These are phyloP conservation scores for Tyrannus savana DNA, from an alignment of 2,113 vertebrate species.

Conservation along the genomic window DNA sequence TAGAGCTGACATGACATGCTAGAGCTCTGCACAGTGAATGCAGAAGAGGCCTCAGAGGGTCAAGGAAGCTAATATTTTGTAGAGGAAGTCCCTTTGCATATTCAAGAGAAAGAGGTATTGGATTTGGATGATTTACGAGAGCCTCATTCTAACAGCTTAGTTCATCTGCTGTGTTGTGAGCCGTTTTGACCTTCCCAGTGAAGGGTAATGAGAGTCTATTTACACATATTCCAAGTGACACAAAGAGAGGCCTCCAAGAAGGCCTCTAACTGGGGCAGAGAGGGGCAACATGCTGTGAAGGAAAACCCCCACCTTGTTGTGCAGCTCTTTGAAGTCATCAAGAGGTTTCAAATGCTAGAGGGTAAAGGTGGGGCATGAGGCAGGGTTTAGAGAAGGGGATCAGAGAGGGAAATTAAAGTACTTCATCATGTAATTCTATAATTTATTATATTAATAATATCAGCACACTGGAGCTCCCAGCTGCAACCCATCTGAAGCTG, in stretches of 20 bases:
- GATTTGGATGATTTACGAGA: background rate
- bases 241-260: background rate
- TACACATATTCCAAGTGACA: background rate
- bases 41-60: background rate
- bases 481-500: background rate
- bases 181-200: background rate
- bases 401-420: background rate
- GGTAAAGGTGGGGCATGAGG: background rate
- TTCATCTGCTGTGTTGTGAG: background rate
- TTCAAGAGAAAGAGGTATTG: background rate
- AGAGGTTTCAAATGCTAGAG: background rate
- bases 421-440: background rate
- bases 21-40: background rate
- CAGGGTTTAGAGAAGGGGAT: background rate
- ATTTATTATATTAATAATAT: background rate
- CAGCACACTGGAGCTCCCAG: background rate
- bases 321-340: background rate
- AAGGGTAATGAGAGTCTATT: background rate
- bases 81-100: background rate
- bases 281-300: background rate
- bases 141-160: background rate
- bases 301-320: background rate
- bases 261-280: background rate
- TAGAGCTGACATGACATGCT: background rate
- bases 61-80: fast-evolving